These are phyloP conservation scores for Ciconia boyciana DNA, from an alignment of 2,113 vertebrate species.

Conservation along the genomic window DNA sequence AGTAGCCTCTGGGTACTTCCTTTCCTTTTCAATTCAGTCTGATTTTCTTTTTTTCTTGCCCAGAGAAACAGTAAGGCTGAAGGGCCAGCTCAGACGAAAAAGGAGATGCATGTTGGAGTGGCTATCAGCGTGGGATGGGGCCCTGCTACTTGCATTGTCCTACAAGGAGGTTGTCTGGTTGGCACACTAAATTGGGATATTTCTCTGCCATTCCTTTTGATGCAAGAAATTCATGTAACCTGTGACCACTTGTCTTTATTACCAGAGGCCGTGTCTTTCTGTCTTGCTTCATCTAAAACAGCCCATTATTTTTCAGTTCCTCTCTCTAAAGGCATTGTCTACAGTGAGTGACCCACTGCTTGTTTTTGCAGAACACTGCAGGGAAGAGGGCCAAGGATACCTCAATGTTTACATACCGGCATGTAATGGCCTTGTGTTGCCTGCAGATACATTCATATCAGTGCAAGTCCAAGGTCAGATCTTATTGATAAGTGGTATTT, in stretches of 20 bases:
- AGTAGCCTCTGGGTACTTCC: background rate
- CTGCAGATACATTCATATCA: background rate
- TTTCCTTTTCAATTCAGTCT: background rate
- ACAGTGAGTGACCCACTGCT: constrained; percentile 50
- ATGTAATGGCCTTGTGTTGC: background rate
- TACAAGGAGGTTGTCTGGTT: background rate
- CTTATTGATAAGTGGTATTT: background rate
- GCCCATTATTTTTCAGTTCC: background rate
- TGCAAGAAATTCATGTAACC: constrained; percentile 4
- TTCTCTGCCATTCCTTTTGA: background rate
- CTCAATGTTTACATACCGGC: background rate
- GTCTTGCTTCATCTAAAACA: background rate
- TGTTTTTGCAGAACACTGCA: constrained; percentile 20
- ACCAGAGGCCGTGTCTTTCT: background rate
- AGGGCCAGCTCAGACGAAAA: background rate
- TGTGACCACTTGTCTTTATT: constrained; percentile 35
- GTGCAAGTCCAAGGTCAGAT: background rate
- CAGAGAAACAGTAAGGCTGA: background rate
- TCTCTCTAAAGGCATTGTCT: constrained; percentile 34
- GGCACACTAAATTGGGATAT: background rate
- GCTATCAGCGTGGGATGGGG: background rate
- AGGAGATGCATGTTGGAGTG: background rate
- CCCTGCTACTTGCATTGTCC: background rate
- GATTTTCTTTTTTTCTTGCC: background rate
- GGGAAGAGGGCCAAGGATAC: background rate